Evolutionary conservation across 2,888 invertebrate species (phyloP).

Genomic region (Eupithecia inturbata): DNA sequence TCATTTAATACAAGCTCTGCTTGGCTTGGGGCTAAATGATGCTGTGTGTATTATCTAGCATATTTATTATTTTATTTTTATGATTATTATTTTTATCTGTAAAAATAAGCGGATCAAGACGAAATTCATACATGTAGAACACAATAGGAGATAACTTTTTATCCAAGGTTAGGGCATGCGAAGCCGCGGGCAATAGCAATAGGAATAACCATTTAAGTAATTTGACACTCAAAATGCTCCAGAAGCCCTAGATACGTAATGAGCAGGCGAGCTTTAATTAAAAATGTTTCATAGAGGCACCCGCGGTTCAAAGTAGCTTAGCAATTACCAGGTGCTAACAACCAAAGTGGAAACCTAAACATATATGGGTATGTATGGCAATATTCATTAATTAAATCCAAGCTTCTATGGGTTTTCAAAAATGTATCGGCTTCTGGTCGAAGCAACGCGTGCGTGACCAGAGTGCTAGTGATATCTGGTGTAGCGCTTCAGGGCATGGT

Average conservation of each 20-base stretch:
- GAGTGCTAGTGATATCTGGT: no score
- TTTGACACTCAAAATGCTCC: constrained; percentile 5
- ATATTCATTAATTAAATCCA: background rate
- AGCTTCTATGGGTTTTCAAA: background rate
- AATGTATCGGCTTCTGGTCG: background rate
- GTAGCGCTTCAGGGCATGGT: no score
- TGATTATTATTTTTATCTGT: no score
- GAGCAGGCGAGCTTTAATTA: constrained; percentile 54
- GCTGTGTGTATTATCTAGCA: no score
- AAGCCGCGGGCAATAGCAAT: background rate
- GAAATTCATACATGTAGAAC: no score
- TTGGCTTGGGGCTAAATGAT: no score
- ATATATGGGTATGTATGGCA: background rate
- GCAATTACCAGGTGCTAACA: constrained; percentile 4
- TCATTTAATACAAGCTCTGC: no score
- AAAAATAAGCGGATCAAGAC: no score
- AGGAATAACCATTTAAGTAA: background rate
- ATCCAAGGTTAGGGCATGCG: background rate
- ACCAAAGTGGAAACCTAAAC: background rate
- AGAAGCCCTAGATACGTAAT: constrained; percentile 31
- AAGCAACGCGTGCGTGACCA: background rate
- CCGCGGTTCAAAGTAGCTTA: constrained; percentile 17
- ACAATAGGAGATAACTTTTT: no score
- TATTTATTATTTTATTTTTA: no score
- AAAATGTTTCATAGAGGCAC: constrained; percentile 50